Conservation (phyloP, 2,888 invertebrate genomes). For the Augochlorella aurata region DNA sequence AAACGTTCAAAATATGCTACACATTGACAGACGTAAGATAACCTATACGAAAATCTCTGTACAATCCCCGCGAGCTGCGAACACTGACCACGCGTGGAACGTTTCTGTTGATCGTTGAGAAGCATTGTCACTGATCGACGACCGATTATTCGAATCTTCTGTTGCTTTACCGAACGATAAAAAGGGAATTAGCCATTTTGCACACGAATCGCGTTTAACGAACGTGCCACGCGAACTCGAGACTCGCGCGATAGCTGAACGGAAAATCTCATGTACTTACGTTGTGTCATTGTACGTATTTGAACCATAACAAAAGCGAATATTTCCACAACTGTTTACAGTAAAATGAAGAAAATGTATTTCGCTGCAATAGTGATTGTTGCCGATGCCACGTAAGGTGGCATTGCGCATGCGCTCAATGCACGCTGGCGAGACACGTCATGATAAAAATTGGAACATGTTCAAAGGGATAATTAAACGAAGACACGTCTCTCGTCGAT, state of each 20-base stretch:
- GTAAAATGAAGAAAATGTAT: conserved; percentile 73
- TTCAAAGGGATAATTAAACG: conserved; percentile 27
- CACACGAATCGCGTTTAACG: conserved; percentile 27
- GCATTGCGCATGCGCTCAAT: conserved; percentile 83
- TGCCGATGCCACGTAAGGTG: conserved; percentile 85
- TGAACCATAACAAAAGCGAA: conserved; percentile 77
- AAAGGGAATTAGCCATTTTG: conserved; percentile 67
- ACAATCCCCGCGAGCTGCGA: not conserved
- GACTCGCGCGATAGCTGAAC: conserved; percentile 2
- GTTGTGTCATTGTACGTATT: conserved; percentile 69
- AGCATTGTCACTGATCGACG: not conserved
- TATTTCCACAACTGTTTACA: conserved; percentile 76
- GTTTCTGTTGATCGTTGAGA: not conserved
- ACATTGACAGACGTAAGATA: conserved; percentile 56
- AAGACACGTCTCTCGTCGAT: conserved; percentile 3
- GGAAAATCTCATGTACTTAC: conserved; percentile 67
- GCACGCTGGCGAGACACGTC: conserved; percentile 77
- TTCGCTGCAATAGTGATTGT: conserved; percentile 73
- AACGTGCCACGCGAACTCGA: not conserved
- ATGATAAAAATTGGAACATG: conserved; percentile 60
- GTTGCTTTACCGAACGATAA: conserved; percentile 33
- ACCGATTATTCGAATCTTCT: conserved; percentile 35
- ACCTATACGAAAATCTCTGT: conserved; percentile 52
- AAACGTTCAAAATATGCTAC: conserved; percentile 51
- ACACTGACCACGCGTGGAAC: conserved; percentile 8